Evolutionary conservation across 2,797 vertebrate species (phyloP), one percentile per base, ranked within the genome.

Genomic region (Tamandua tetradactyla): DNA sequence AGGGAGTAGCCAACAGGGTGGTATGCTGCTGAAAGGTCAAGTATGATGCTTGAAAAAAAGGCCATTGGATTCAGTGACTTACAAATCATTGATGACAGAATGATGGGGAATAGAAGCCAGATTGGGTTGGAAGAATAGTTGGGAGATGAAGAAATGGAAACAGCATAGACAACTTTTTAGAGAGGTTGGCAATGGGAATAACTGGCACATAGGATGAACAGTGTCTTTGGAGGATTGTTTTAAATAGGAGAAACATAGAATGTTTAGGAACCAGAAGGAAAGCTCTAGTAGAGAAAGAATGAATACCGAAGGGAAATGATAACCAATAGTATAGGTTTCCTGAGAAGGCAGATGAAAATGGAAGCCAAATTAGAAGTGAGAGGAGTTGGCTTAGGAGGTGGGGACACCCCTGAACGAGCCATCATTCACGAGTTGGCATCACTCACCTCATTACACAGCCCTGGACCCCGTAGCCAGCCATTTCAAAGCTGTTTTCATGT

Each of bases 251-350:
- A 86, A 93, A 75, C 76, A 88, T 71, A 78, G 32, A 52, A 49
- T 81, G 32, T 85, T 93, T 94, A 85, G 69, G 88, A 75, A 57
- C 62, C 17, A 32, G 91, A 87, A 92, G n/a, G 17, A 75, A 87
- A 68, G 35, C 15, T 74, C 15, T 74, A 80, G 37, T 72, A 49
- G 76, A 49, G 49, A 64, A 7, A 76, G 61, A 71, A 86, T 40
- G 42, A 83, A 7, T 44, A 30, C 44, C 30, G 25, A 55, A 27
- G 69, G 62, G 15, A 87, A 89, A 27, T 40, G 55, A 72, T 44
- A 69, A 30, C 4, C 25, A 87, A 17, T 49, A 79, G 8, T 69
- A 9, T 81, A 66, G 66, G 75, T 75, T 92, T 96, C 52, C 80
- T 84, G 35, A 40, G 82, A 84, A 80, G 25, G 40, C 61, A 59